These are phyloP conservation scores for Pleuronectes platessa DNA, from an alignment of 2,113 vertebrate genomes.

Conservation along the genomic window DNA sequence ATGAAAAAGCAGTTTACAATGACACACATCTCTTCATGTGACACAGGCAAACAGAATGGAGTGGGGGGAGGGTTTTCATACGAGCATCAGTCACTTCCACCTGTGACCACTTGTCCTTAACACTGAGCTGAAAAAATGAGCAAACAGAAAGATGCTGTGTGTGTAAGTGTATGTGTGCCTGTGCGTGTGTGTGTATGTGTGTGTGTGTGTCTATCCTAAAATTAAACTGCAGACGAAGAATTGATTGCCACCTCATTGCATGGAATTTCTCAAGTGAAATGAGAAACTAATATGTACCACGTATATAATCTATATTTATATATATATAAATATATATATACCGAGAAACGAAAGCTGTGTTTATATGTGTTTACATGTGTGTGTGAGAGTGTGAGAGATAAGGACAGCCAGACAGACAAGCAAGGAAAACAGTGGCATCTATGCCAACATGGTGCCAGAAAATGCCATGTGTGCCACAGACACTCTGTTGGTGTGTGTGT, in stretches of 20 bases:
- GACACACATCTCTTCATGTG: conserved; percentile 54
- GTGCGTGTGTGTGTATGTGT: background rate
- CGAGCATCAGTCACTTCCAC: conserved; percentile 54
- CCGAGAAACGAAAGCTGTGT: conserved; percentile 1
- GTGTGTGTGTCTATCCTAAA: background rate
- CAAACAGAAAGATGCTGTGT: background rate
- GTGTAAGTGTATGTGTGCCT: background rate
- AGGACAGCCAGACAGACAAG: conserved; percentile 44
- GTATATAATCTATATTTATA: background rate
- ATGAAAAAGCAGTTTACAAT: conserved; percentile 55
- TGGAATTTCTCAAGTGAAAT: background rate
- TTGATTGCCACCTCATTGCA: background rate
- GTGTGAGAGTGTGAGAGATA: conserved; percentile 3
- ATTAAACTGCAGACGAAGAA: background rate
- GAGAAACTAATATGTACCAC: background rate
- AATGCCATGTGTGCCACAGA: conserved; percentile 52
- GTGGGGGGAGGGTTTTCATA: conserved; percentile 22
- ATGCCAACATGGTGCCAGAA: conserved; percentile 76
- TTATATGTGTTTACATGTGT: background rate
- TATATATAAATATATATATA: background rate
- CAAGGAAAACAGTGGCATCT: conserved; percentile 52
- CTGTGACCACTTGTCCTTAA: conserved; percentile 47
- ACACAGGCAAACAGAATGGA: conserved; percentile 27
- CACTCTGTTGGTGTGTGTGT: conserved; percentile 15
- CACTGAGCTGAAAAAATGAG: conserved; percentile 7